Percentiles rank a stretch among this genome's conserved stretches.
phyloP scores from a whole-genome alignment of 2,797 vertebrate species.

The Nannoperca australis region DNA sequence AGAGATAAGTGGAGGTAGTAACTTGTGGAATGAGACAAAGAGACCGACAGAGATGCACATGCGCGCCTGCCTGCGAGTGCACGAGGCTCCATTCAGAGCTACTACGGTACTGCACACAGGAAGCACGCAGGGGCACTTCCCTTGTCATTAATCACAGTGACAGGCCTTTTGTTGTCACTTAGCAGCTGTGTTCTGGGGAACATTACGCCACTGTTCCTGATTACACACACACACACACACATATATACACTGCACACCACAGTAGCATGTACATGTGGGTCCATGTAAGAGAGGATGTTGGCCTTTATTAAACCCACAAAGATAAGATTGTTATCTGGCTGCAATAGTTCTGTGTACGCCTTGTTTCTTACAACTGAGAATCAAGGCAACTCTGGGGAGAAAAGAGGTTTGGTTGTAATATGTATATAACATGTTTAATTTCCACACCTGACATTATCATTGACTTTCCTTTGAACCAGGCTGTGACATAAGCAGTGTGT shows the following conservation, averaged over 20 bases:
- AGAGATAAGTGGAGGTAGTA: constrained; percentile 71
- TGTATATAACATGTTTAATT: neutral
- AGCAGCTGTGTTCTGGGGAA: constrained; percentile 71
- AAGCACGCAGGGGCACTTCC: constrained; percentile 64
- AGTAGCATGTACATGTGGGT: constrained; percentile 28
- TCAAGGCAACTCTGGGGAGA: neutral
- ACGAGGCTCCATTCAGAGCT: constrained; percentile 30
- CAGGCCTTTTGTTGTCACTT: constrained; percentile 78
- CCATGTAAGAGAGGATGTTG: constrained; percentile 15
- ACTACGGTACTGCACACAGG: constrained; percentile 48
- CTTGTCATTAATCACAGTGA: constrained; percentile 78
- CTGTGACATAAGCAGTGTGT: too few relatives aligned
- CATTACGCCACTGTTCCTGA: constrained; percentile 68
- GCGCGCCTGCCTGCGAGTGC: constrained; percentile 11
- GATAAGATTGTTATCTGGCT: constrained; percentile 41
- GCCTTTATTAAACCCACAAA: constrained; percentile 40
- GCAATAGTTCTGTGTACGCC: constrained; percentile 17
- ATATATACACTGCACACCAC: constrained; percentile 10
- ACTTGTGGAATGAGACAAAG: constrained; percentile 59
- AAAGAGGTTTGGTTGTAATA: neutral
- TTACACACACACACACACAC: constrained; percentile 31
- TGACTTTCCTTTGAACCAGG: too few relatives aligned
- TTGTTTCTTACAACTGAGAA: neutral
- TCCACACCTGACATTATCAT: too few relatives aligned
- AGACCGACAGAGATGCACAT: constrained; percentile 41